Evolutionary conservation across 2,797 vertebrate species (phyloP), one percentile per base, ranked within the genome.

Genomic region (Falco rusticolus): DNA sequence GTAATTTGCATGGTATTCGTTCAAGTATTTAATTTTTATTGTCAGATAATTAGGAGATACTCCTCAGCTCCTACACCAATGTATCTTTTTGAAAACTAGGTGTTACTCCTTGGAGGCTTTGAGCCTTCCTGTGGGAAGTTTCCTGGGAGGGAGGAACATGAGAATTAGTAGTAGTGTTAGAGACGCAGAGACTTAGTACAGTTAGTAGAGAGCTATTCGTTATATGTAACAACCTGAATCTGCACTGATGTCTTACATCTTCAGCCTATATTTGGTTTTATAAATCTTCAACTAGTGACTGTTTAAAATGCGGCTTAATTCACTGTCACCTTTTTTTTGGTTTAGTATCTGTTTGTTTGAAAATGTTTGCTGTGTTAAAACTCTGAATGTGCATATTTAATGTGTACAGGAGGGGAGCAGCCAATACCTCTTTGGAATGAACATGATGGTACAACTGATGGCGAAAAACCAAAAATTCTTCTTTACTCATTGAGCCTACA

Each of bases 371-470:
- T 71, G 25, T 74, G 20, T 43, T 80, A 69, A 90, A 79, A 64
- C 18, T 43, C 31, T 95, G 37, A 64, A 25, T 37, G 22, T 63
- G 31, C 64, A 0, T 87, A 31, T 89, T 86, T 92, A 25, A 88
- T 25, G 21, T 95, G 16, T 87, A 11, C 97, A 99, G 99, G 99
- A 93, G 99, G 99, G 53, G 99, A 99, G 84, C 99, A 99, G 84
- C 99, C 99, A 60, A 99, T 99, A 97, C 99, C 99, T 39, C 98
- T 99, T 61, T 99, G 99, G 99, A 99, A 99, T 47, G 99, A 99
- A 96, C 98, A 99, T 5, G 99, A 99, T 96, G 98, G 99, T 66
- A 98, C 99, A 22, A 98, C 99, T 13, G 99, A 99, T 89, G 99
- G 99, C 83, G 99, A 99, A 85, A 99, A 99, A 94, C 99, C 99